Conservation (phyloP, 2,888 invertebrate genomes). For the Apotomis betuletana region DNA sequence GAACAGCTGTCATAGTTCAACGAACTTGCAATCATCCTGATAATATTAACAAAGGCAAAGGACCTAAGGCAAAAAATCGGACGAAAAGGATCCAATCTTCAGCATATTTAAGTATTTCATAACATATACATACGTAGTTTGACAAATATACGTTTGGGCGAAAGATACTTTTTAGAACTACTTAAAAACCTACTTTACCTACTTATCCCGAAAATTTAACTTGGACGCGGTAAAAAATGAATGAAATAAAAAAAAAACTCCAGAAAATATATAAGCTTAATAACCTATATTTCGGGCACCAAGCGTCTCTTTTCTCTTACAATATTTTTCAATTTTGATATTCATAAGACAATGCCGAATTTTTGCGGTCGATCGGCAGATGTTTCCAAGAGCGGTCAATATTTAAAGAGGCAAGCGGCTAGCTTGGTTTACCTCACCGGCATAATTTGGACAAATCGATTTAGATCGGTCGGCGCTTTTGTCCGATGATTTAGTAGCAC, state of each 20-base stretch:
- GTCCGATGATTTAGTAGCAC: slow-evolving; percentile 79
- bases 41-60: slow-evolving; percentile 4
- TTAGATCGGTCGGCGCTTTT: slow-evolving; percentile 80
- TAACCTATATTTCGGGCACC: too few species aligned
- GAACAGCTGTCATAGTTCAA: slow-evolving; percentile 52
- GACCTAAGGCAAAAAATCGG: neutral
- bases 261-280: too few species aligned
- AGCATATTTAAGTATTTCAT: too few species aligned
- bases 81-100: too few species aligned
- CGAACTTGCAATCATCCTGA: slow-evolving; percentile 44
- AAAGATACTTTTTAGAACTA: too few species aligned
- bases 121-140: too few species aligned
- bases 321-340: neutral
- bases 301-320: too few species aligned
- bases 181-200: too few species aligned
- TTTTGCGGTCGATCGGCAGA: slow-evolving; percentile 42
- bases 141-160: too few species aligned
- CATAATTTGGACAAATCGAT: slow-evolving; percentile 82
- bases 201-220: too few species aligned
- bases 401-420: slow-evolving; percentile 62
- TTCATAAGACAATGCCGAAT: slow-evolving; percentile 9
- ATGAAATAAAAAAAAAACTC: too few species aligned
- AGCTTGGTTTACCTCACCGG: slow-evolving; percentile 51
- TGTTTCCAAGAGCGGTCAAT: slow-evolving; percentile 60
- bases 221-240: too few species aligned